These are phyloP conservation scores for Coelopa frigida DNA, from an alignment of 1,140 invertebrate genomes.

Conservation along the genomic window DNA sequence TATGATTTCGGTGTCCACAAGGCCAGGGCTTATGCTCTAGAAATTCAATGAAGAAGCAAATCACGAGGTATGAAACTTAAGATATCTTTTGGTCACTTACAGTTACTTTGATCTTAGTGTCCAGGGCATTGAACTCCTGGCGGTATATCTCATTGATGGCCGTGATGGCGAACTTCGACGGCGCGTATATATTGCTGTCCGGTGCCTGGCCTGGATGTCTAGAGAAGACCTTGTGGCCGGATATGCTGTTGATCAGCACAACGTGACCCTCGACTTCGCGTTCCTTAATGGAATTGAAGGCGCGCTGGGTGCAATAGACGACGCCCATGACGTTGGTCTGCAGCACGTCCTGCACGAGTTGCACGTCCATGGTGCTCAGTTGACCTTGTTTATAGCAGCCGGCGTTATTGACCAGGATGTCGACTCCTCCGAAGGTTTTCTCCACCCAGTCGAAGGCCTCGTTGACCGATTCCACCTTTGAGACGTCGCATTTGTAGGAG, in stretches of 20 bases:
- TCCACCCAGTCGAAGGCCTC: constrained; percentile 58
- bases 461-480: constrained; percentile 56
- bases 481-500: constrained; percentile 54
- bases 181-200: constrained; percentile 49
- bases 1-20: constrained; percentile 51
- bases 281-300: constrained; percentile 60
- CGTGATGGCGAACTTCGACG: constrained; percentile 62
- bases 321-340: constrained; percentile 64
- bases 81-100: constrained; percentile 43
- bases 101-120: constrained; percentile 58
- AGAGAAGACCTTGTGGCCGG: constrained; percentile 25
- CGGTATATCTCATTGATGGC: constrained; percentile 56
- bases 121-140: constrained; percentile 53
- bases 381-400: constrained; percentile 45
- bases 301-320: constrained; percentile 56
- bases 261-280: constrained; percentile 60
- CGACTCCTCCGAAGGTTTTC: constrained; percentile 54
- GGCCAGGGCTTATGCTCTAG: constrained; percentile 54
- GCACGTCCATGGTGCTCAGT: constrained; percentile 19
- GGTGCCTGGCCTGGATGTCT: constrained; percentile 19
- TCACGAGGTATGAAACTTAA: constrained; percentile 19
- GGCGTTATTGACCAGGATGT: constrained; percentile 70
- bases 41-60: constrained; percentile 18
- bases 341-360: constrained; percentile 44
- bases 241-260: constrained; percentile 31